Percentiles rank a stretch among this genome's conserved stretches.
Conservation (phyloP, 1,140 invertebrate genomes). For the Dendrolimus kikuchii region DNA sequence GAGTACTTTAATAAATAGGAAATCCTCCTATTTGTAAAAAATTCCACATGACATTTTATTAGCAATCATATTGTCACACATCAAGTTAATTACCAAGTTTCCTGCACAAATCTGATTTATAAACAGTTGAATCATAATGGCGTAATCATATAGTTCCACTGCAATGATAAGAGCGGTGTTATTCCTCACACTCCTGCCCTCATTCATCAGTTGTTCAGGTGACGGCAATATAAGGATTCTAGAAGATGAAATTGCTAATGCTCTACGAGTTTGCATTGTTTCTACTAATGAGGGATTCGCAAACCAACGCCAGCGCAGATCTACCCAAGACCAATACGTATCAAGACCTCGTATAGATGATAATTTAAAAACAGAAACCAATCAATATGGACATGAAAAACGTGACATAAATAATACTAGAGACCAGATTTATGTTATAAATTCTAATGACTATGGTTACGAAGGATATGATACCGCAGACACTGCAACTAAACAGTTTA, state of each 20-base stretch:
- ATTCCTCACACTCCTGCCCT: constrained; percentile 26
- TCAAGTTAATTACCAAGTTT: constrained; percentile 38
- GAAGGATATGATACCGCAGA: constrained; percentile 17
- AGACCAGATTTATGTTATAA: constrained; percentile 30
- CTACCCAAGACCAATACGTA: constrained; percentile 17
- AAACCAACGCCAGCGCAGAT: constrained; percentile 25
- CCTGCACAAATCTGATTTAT: constrained; percentile 29
- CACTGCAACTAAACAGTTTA: constrained; percentile 17
- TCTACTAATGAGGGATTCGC: constrained; percentile 2
- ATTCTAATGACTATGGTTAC: constrained; percentile 32
- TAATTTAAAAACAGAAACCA: constrained; percentile 21
- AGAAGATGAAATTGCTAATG: constrained; percentile 44
- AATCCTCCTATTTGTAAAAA: too few species aligned
- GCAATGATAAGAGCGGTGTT: constrained; percentile 23
- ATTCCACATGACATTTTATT: too few species aligned
- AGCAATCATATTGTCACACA: constrained; percentile 19
- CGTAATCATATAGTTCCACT: constrained; percentile 11
- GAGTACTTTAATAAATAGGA: too few species aligned
- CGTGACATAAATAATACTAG: constrained; percentile 26
- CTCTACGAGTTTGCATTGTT: constrained; percentile 32
- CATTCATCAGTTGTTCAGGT: constrained; percentile 25
- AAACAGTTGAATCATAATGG: background rate
- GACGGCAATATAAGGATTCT: constrained; percentile 53
- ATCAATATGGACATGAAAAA: constrained; percentile 38
- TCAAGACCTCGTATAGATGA: constrained; percentile 31